phyloP scores from a whole-genome alignment of 2,113 vertebrate genomes.

The Channa argus region DNA sequence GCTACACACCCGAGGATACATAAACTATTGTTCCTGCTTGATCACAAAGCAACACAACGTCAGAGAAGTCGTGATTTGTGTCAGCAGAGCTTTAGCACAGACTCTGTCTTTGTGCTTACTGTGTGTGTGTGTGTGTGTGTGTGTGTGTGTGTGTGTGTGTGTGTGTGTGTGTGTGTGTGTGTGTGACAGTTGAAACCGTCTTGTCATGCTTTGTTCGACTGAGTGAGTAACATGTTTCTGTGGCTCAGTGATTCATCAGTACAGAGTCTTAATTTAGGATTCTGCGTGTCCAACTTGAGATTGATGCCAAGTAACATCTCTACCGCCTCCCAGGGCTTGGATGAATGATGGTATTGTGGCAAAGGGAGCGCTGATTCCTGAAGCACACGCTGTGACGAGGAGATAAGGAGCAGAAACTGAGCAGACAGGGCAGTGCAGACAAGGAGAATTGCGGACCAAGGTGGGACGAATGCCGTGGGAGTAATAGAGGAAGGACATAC shows the following conservation, averaged over 20 bases:
- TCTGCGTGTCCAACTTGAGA: constrained; percentile 53
- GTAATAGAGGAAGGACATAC: constrained; percentile 12
- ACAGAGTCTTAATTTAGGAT: constrained; percentile 49
- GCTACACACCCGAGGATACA: constrained; percentile 27
- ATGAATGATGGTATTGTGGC: constrained; percentile 73
- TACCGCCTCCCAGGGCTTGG: constrained; percentile 28
- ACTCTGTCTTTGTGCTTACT: constrained; percentile 41
- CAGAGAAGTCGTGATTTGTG: constrained; percentile 52
- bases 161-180: constrained; percentile 18
- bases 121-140: constrained; percentile 20
- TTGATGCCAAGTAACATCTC: constrained; percentile 49
- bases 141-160: constrained; percentile 26
- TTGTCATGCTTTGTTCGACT: constrained; percentile 42
- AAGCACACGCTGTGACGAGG: constrained; percentile 40
- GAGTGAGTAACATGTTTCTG: constrained; percentile 25
- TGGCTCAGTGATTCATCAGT: constrained; percentile 42
- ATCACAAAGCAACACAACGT: constrained; percentile 43
- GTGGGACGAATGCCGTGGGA: constrained; percentile 11
- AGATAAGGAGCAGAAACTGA: constrained; percentile 38
- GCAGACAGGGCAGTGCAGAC: constrained; percentile 3
- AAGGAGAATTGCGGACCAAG: not conserved
- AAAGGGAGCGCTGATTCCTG: constrained; percentile 41
- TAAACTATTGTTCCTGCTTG: not conserved
- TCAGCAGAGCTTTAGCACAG: constrained; percentile 47
- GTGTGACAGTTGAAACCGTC: constrained; percentile 36